Percentiles rank a stretch among this genome's conserved stretches.
phyloP scores from a whole-genome alignment of 2,888 invertebrate genomes.

The Platycnemis pennipes region DNA sequence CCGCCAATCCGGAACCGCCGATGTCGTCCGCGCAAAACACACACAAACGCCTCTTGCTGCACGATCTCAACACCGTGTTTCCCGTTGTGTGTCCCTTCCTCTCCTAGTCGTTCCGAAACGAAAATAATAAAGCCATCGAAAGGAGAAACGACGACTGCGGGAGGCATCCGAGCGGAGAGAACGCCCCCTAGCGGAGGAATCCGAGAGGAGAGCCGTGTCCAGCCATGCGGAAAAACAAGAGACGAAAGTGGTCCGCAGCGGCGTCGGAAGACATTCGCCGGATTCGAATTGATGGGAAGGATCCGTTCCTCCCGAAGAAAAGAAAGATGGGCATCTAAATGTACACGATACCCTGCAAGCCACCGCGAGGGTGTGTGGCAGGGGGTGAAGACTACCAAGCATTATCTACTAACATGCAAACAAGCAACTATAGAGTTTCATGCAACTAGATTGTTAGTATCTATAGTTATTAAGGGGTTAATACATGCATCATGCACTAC shows the following conservation, averaged over 20 bases:
- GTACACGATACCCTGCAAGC: too few species aligned
- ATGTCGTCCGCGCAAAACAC: not conserved
- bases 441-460: too few species aligned
- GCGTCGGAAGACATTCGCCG: not conserved
- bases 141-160: not conserved
- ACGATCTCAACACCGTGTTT: not conserved
- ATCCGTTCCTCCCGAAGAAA: too few species aligned
- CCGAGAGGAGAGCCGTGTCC: not conserved
- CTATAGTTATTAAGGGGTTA: too few species aligned
- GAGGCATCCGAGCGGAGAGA: not conserved
- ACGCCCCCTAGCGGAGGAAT: not conserved
- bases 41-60: not conserved
- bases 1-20: not conserved
- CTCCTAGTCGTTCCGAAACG: too few species aligned
- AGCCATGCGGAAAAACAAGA: conserved; percentile 27
- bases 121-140: conserved; percentile 35
- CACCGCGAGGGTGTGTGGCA: too few species aligned
- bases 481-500: too few species aligned
- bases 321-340: too few species aligned
- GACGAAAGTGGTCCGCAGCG: not conserved
- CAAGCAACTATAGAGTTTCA: too few species aligned
- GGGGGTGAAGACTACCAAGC: too few species aligned
- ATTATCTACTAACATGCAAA: too few species aligned
- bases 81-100: not conserved
- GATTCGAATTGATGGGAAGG: not conserved